phyloP scores from a whole-genome alignment of 2,888 invertebrate genomes.

The Tipula unca region DNA sequence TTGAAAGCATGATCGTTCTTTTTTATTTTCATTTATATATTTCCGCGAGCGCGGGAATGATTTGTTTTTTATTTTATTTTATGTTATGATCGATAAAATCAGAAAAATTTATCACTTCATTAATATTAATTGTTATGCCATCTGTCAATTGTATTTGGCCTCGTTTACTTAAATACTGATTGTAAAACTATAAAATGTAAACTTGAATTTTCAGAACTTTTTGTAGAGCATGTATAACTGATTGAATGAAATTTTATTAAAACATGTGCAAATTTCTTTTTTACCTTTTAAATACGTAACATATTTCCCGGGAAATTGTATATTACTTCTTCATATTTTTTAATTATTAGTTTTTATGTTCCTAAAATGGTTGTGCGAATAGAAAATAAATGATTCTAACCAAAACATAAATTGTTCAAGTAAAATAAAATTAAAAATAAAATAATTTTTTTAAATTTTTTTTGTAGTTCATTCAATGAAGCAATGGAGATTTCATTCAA shows the following conservation, averaged over 20 bases:
- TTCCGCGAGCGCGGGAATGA: no score
- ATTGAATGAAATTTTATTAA: background rate
- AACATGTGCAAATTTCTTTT: background rate
- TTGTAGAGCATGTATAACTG: background rate
- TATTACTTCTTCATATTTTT: background rate
- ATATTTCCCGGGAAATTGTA: background rate
- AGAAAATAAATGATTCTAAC: background rate
- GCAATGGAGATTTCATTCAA: background rate
- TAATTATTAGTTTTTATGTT: background rate
- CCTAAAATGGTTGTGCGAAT: background rate
- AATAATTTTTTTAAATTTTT: background rate
- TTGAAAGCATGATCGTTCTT: no score
- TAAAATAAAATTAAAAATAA: background rate
- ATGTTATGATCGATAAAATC: background rate
- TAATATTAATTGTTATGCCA: background rate
- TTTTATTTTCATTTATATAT: no score
- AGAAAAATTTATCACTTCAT: background rate
- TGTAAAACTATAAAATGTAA: background rate
- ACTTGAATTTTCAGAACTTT: background rate
- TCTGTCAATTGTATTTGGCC: background rate
- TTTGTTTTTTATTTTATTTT: background rate
- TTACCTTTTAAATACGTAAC: background rate
- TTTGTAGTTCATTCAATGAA: background rate
- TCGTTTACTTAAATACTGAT: background rate
- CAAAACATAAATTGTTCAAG: background rate